Base-by-base conservation (phyloP, 2,888 invertebrate genomes). In the Pseudococcus jackbeardsleyi region DNA sequence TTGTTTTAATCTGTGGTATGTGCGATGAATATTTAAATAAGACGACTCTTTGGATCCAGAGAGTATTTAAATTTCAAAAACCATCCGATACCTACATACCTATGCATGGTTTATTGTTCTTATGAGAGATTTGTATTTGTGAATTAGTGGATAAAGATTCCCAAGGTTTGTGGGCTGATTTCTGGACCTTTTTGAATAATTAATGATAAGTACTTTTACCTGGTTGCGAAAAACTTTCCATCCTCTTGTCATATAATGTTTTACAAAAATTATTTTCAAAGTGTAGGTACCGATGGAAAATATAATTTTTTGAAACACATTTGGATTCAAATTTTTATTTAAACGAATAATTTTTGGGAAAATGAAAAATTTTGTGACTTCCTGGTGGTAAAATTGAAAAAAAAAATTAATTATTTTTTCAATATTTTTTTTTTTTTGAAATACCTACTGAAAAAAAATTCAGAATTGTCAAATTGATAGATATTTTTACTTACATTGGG, bases 61-160 rank as follows among this genome's bases (percentile, higher is more conserved):
- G 42, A 42, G 22, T 64, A 64, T 64, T 64, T 64, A 64, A 64
- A 64, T 64, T 64, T 64, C 19, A 64, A 64, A 64, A 64, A 22
- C 64, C 64, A 1, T 64, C 22, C 19, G n/a, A 59, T 59, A 59
- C 59, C 59, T n/a, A 59, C 54, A n/a, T n/a, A 54, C 64, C n/a
- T n/a, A 64, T n/a, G n/a, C n/a, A n/a, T 64, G 19, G 6, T 64
- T 22, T 22, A 64, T 22, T 64, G 64, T 64, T 64, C 22, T 64
- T 64, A 19, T 19, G 7, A 64, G 54, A 54, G n/a, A 54, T 54
- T 54, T 17, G n/a, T 12, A 50, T 50, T 54, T 54, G 54, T n/a
- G n/a, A 54, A 54, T 54, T 50, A 15, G 22, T 64, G 19, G 11
- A 59, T 3, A 59, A 22, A 22, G 22, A 64, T 64, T 22, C 12